Evolutionary conservation across 2,113 vertebrate genomes (phyloP).

Genomic region (Maccullochella peelii): DNA sequence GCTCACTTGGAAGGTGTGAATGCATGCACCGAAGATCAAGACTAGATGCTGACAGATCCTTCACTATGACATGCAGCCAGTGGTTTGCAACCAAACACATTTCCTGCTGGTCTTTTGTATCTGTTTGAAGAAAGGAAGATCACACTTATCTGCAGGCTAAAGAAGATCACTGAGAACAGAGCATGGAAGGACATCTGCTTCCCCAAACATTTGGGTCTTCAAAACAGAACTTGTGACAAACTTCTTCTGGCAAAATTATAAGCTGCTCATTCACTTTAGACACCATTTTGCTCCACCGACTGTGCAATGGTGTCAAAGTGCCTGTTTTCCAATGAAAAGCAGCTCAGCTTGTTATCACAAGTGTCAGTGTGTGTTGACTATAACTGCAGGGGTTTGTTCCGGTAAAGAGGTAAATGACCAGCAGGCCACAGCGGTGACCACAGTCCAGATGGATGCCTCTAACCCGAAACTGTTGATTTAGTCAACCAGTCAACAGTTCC

Average conservation of each 20-base stretch:
- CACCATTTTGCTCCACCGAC: conserved; percentile 32
- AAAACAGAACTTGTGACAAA: conserved; percentile 52
- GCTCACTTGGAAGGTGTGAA: conserved; percentile 30
- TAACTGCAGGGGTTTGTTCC: conserved; percentile 67
- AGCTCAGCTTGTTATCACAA: conserved; percentile 66
- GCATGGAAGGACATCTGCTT: conserved; percentile 29
- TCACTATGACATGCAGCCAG: conserved; percentile 2
- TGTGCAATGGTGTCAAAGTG: conserved; percentile 50
- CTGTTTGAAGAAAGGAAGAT: conserved; percentile 6
- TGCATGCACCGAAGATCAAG: conserved; percentile 33
- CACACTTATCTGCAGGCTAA: conserved; percentile 34
- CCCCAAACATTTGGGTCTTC: not conserved
- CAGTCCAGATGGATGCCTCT: conserved; percentile 63
- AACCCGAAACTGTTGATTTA: conserved; percentile 75
- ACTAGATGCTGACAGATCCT: conserved; percentile 32
- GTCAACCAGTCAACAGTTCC: conserved; percentile 77
- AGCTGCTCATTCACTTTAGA: conserved; percentile 55
- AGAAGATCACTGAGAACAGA: conserved; percentile 25
- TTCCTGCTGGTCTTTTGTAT: conserved; percentile 27
- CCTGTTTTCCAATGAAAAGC: conserved; percentile 57
- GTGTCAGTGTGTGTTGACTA: conserved; percentile 61
- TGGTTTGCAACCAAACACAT: conserved; percentile 31
- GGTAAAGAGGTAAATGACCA: conserved; percentile 67
- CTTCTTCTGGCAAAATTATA: conserved; percentile 43
- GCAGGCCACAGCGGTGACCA: conserved; percentile 53